Conservation (phyloP, 2,113 vertebrate species). For the Zosterops lateralis region DNA sequence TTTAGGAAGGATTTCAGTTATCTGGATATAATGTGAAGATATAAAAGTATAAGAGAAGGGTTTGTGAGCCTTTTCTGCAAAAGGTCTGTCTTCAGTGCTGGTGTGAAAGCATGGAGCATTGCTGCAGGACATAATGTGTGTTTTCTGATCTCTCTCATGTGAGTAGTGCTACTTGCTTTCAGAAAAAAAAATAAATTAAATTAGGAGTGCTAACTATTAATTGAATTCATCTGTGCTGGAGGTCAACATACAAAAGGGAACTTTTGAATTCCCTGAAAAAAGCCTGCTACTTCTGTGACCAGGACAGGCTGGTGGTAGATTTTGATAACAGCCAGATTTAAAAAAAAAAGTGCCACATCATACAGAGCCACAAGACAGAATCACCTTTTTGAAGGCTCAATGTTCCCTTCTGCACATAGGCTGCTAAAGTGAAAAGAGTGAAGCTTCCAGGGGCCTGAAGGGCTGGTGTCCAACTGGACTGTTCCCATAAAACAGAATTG, state of each 20-base stretch:
- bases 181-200: neutral
- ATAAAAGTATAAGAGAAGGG: neutral
- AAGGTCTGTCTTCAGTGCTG: neutral
- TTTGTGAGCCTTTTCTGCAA: neutral
- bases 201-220: neutral
- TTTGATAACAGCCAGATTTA: neutral
- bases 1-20: neutral
- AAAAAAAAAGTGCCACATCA: neutral
- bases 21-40: neutral
- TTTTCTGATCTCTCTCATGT: neutral
- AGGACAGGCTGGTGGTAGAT: neutral
- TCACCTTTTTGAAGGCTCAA: neutral
- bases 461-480: neutral
- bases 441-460: neutral
- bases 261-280: neutral
- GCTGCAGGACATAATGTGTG: neutral
- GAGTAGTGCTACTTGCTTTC: neutral
- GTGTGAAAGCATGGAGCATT: neutral
- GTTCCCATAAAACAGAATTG: neutral
- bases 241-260: neutral
- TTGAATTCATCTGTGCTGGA: neutral
- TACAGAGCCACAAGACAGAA: neutral
- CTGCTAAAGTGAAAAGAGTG: neutral
- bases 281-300: neutral
- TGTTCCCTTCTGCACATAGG: neutral